Evolutionary conservation across 2,113 vertebrate genomes (phyloP).

Genomic region (Myotis brandtii): DNA sequence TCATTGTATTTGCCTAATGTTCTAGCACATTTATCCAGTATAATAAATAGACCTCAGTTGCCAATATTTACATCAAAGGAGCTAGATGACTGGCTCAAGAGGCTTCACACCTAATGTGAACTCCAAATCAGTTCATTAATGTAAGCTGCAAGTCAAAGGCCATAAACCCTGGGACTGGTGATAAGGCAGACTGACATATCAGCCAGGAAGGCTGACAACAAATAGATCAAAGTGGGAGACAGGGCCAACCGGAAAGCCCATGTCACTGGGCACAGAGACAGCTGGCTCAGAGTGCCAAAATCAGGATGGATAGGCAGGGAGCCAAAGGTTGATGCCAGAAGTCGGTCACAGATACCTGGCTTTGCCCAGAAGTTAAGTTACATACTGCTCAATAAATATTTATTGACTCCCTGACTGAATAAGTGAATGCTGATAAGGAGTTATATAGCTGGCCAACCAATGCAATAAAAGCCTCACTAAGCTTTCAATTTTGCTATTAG

Average conservation of each 20-base stretch:
- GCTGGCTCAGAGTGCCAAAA: not conserved
- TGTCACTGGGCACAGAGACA: not conserved
- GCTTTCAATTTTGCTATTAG: not conserved
- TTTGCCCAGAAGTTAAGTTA: not conserved
- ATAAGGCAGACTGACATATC: not conserved
- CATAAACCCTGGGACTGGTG: not conserved
- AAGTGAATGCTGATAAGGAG: not conserved
- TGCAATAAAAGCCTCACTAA: not conserved
- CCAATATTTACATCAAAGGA: not conserved
- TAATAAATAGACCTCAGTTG: not conserved
- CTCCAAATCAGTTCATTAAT: conserved; percentile 10
- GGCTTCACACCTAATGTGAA: not conserved
- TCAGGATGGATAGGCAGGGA: not conserved
- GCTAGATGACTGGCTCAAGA: not conserved
- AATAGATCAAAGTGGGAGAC: not conserved
- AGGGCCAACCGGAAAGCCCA: not conserved
- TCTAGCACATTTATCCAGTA: not conserved
- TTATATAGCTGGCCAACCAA: not conserved
- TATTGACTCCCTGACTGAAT: not conserved
- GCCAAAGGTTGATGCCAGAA: not conserved
- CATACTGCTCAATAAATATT: conserved; percentile 38
- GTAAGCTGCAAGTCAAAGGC: not conserved
- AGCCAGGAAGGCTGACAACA: not conserved
- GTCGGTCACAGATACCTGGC: not conserved
- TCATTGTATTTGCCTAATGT: not conserved